Evolutionary conservation across 2,797 vertebrate species (phyloP).

Genomic region (Cercopithecus neglectus): DNA sequence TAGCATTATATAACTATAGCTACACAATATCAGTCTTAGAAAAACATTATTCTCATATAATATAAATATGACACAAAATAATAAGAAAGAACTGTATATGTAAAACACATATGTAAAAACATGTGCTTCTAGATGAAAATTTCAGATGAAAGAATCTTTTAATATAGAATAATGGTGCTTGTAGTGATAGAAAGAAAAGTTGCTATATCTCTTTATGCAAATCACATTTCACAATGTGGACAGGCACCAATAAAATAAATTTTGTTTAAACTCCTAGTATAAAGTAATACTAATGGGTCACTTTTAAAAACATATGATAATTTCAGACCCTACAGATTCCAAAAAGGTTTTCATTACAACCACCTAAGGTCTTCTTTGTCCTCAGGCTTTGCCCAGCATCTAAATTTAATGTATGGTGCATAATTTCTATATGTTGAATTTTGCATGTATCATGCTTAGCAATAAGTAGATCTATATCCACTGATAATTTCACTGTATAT

Average conservation of each 20-base stretch:
- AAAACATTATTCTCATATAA: not conserved
- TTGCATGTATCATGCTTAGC: not conserved
- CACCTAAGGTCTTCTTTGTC: not conserved
- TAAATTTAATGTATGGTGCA: not conserved
- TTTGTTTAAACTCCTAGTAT: slow-evolving; percentile 37
- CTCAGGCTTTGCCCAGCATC: not conserved
- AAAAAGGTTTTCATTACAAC: not conserved
- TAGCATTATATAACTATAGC: not conserved
- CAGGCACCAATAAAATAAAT: not conserved
- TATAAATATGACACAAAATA: slow-evolving; percentile 28
- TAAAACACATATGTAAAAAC: not conserved
- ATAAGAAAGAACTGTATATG: not conserved
- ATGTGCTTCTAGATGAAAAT: slow-evolving; percentile 10
- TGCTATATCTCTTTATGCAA: not conserved
- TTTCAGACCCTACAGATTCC: not conserved
- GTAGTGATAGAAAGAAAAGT: not conserved
- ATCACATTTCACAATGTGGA: slow-evolving; percentile 23
- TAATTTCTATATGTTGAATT: not conserved
- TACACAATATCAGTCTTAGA: not conserved
- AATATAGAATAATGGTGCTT: slow-evolving; percentile 67
- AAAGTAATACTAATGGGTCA: not conserved
- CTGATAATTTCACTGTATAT: not conserved
- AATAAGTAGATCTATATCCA: not conserved
- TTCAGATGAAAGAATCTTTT: slow-evolving; percentile 10
- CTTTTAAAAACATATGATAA: not conserved